phyloP scores from a whole-genome alignment of 2,888 invertebrate species.

The Cactoblastis cactorum region DNA sequence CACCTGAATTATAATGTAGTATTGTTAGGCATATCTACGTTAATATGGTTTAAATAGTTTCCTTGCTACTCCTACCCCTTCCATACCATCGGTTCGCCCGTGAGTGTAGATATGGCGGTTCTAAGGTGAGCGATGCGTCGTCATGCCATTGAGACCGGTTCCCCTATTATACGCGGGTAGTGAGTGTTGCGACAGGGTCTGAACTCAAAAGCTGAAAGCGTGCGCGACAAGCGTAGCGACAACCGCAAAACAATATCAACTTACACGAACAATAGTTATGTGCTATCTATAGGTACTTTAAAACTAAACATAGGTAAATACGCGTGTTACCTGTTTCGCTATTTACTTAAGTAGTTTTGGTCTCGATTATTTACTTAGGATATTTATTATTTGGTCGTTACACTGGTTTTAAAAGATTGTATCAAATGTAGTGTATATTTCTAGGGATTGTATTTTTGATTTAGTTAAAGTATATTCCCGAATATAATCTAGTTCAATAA shows the following conservation, averaged over 20 bases:
- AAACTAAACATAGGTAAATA: background rate
- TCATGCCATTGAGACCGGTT: slow-evolving; percentile 58
- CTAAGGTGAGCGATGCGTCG: slow-evolving; percentile 55
- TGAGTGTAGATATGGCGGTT: slow-evolving; percentile 27
- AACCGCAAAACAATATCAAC: slow-evolving; percentile 51
- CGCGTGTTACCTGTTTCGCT: background rate
- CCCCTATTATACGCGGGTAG: slow-evolving; percentile 56
- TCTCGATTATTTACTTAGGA: background rate
- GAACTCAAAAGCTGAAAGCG: slow-evolving; percentile 52
- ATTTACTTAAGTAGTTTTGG: background rate
- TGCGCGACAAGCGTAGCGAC: slow-evolving; percentile 42
- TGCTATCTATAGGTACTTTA: background rate
- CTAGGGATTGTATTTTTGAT: too few relatives aligned
- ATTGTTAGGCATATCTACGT: too few relatives aligned
- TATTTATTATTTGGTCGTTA: too few relatives aligned
- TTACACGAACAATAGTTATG: slow-evolving; percentile 60
- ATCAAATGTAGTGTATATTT: too few relatives aligned
- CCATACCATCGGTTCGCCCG: too few relatives aligned
- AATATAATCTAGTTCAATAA: too few relatives aligned
- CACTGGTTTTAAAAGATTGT: too few relatives aligned
- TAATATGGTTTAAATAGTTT: too few relatives aligned
- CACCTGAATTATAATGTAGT: too few relatives aligned
- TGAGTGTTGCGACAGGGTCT: slow-evolving; percentile 51
- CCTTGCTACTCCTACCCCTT: too few relatives aligned
- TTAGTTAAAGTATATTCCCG: too few relatives aligned